Evolutionary conservation across 2,113 vertebrate species (phyloP), one percentile per base, ranked within the genome.

Genomic region (Pomatorhinus ruficollis): DNA sequence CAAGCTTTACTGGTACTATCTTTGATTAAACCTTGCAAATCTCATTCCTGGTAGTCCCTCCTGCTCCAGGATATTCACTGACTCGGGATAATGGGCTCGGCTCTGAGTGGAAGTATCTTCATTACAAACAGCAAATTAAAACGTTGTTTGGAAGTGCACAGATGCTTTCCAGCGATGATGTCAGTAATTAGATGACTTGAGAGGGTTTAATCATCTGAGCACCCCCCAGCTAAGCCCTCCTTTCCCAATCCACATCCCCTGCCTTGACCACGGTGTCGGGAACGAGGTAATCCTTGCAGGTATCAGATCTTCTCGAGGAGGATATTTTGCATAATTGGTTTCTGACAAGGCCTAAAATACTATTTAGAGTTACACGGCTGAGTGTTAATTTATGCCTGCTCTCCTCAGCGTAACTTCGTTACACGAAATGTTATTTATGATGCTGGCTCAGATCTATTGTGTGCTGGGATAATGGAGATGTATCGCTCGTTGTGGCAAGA

Each of bases 261-360:
- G 24, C 75, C 57, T 79, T 16, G 88, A 88, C 90, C 56, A 10
- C 0, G 3, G 71, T 5, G 61, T 5, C n/a, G 24, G 82, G 9
- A 44, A 77, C 57, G 12, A 91, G 91, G 79, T n/a, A 44, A 92
- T 42, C 79, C 93, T 75, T 65, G n/a, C 47, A 56, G 83, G 79
- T 10, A 53, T 27, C 90, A 4, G 49, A 45, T 91, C 82, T 94
- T 39, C 0, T 27, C 27, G 15, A 37, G 79, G 68, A 54, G 80
- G 92, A 20, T 60, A 40, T 30, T 97, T 93, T 92, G 90, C 93
- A 92, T 96, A 96, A 96, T 83, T 94, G 86, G 20, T 84, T 95
- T 81, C 79, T 95, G 96, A 93, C 93, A 93, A 92, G 95, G 85
- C 85, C 85, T 94, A 84, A 96, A 93, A 66, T 9, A 81, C 83